Evolutionary conservation across 2,113 vertebrate genomes (phyloP).

Genomic region (Callaeas wilsoni): DNA sequence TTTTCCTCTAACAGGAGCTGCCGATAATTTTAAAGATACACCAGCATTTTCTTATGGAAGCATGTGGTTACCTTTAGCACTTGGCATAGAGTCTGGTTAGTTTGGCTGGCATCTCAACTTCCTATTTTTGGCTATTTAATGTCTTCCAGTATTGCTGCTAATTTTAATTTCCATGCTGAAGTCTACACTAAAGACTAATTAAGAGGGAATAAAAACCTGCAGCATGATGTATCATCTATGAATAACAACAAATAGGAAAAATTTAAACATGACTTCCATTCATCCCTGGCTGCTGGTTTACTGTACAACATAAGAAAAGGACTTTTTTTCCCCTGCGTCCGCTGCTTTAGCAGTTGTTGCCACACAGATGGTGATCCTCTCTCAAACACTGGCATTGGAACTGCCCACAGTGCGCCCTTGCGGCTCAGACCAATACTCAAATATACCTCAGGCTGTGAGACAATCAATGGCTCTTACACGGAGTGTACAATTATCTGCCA

Average conservation of each 20-base stretch:
- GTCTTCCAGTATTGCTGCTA: neutral
- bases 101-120: neutral
- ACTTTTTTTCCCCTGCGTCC: neutral
- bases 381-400: neutral
- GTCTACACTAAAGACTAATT: neutral
- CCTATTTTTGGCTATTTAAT: neutral
- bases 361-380: neutral
- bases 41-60: neutral
- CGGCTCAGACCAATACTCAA: neutral
- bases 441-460: neutral
- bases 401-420: neutral
- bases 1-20: neutral
- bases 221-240: neutral
- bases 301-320: neutral
- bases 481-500: accelerated
- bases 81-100: neutral
- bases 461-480: neutral
- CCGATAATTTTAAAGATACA: neutral
- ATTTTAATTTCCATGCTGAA: neutral
- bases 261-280: neutral
- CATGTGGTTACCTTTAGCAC: neutral
- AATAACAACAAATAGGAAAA: neutral
- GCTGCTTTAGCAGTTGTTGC: neutral
- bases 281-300: neutral
- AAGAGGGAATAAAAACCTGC: neutral